Base-by-base conservation (phyloP, 2,888 invertebrate genomes). In the Platypus cylindrus region DNA sequence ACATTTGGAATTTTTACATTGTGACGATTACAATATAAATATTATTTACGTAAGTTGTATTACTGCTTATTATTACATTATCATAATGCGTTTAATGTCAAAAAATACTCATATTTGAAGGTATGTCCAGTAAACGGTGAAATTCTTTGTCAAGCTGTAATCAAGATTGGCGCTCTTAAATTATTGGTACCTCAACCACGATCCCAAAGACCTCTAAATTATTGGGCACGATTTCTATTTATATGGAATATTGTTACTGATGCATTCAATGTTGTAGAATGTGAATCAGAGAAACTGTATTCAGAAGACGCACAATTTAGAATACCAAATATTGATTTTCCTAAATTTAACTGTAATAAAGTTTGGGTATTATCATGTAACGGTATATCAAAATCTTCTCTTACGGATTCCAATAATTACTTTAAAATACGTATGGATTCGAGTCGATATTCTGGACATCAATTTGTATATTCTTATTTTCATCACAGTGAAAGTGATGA, bases 11-110 rank as follows among this genome's bases (percentile, higher is more conserved):
- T 63, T 60, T 45, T 48, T 59, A 25, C 58, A 62, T 48, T 63
- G 61, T 44, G 58, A 60, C 42, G 63, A 63, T 39, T 63, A 63
- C 40, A 63, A 63, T 46, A 58, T 63, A 40, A 60, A 60, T 53
- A 51, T 63, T 41, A 48, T 60, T 35, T 53, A 61, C 46, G 63
- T 63, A 52, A 59, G 48, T 48, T 31, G 15, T 13, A n/a, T 20
- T 20, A 8, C 7, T n/a, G n/a, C n/a, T n/a, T n/a, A n/a, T n/a
- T n/a, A n/a, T n/a, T n/a, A n/a, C n/a, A n/a, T n/a, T n/a, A n/a
- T n/a, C 5, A 20, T 20, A 7, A 20, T 7, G 20, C 5, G 9
- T 20, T 20, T 7, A 20, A 20, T 20, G 20, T 20, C 5, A 9
- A 5, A 20, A 20, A 5, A 20, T 7, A 20, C 20, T 20, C 5